Conservation (phyloP, 2,797 vertebrate genomes). For the Lutjanus campechanus region DNA sequence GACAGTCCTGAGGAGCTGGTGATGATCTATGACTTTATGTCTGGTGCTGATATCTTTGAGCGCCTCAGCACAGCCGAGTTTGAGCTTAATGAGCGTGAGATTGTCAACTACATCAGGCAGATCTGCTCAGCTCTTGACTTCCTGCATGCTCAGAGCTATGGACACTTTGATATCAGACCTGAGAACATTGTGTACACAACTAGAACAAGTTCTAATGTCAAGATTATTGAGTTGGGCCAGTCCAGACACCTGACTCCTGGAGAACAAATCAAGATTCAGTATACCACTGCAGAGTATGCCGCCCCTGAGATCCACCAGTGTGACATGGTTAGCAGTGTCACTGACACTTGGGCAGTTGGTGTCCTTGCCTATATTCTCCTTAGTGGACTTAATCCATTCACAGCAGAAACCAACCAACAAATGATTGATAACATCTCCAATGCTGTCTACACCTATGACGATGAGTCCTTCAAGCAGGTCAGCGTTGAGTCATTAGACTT, state of each 20-base stretch:
- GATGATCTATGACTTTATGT: conserved; percentile 98
- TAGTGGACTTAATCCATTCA: conserved; percentile 96
- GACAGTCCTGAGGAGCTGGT: conserved; percentile 97
- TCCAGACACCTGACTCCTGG: conserved; percentile 94
- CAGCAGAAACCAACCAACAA: conserved; percentile 98
- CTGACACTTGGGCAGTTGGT: conserved; percentile 99
- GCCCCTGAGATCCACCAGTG: conserved; percentile 98
- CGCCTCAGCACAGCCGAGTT: conserved; percentile 92
- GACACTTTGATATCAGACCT: conserved; percentile 96
- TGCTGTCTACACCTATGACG: conserved; percentile 96
- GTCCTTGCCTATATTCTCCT: conserved; percentile 94
- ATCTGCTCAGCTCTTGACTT: conserved; percentile 95
- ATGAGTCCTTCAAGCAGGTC: conserved; percentile 94
- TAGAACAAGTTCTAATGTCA: conserved; percentile 91
- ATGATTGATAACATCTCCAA: conserved; percentile 96
- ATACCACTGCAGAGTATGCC: conserved; percentile 94
- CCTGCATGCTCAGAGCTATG: conserved; percentile 92
- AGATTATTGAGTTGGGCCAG: conserved; percentile 98
- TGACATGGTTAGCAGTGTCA: conserved; percentile 94
- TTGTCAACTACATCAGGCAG: conserved; percentile 92
- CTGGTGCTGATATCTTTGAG: conserved; percentile 97
- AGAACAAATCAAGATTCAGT: conserved; percentile 95
- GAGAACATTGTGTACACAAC: conserved; percentile 97
- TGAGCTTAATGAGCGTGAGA: conserved; percentile 94
- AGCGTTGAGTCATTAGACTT: conserved; percentile 96